Evolutionary conservation across 2,888 invertebrate genomes (phyloP).

Genomic region (Pecten maximus): DNA sequence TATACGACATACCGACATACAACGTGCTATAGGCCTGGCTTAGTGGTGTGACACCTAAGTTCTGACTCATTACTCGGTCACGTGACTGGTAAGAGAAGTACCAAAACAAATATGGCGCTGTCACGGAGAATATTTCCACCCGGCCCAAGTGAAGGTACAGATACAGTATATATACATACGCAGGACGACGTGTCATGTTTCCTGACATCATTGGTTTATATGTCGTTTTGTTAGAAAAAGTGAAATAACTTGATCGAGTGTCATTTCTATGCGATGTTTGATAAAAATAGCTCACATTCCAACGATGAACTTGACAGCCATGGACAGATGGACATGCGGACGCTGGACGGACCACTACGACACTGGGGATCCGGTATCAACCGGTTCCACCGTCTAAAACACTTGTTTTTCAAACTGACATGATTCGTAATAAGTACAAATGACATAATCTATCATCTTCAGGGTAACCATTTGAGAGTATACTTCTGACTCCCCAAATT

Average conservation of each 20-base stretch:
- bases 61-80: neutral
- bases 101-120: constrained; percentile 29
- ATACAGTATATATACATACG: neutral
- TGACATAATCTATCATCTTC: no score
- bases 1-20: no score
- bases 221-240: neutral
- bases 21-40: no score
- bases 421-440: no score
- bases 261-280: neutral
- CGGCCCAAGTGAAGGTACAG: neutral
- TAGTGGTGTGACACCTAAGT: neutral
- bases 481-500: no score
- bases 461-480: no score
- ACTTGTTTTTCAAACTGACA: no score
- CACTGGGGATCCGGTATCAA: no score
- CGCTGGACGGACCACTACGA: no score
- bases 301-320: neutral
- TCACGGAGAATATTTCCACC: neutral
- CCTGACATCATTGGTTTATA: neutral
- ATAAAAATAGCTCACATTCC: neutral
- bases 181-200: neutral
- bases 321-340: neutral
- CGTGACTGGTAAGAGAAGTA: neutral
- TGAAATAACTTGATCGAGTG: neutral
- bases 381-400: no score